These are phyloP conservation scores for Cebidichthys violaceus DNA, from an alignment of 2,113 vertebrate genomes.

Conservation along the genomic window DNA sequence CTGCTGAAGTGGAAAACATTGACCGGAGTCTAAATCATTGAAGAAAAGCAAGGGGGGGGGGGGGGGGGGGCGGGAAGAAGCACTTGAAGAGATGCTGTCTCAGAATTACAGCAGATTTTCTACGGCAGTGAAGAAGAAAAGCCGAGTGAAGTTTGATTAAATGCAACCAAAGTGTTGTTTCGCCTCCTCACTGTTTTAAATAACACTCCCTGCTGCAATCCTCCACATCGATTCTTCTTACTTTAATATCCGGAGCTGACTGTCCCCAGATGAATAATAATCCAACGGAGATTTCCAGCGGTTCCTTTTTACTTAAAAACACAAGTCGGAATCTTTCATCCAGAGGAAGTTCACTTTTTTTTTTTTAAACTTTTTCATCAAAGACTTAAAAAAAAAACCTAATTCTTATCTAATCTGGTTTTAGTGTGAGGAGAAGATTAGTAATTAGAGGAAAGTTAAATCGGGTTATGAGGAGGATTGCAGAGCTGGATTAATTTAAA, in stretches of 20 bases:
- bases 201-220: background rate
- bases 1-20: slow-evolving; percentile 66
- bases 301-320: background rate
- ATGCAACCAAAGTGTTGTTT: slow-evolving; percentile 5
- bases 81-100: slow-evolving; percentile 40
- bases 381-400: background rate
- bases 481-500: slow-evolving; percentile 42
- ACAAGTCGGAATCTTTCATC: slow-evolving; percentile 20
- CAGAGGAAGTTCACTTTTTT: slow-evolving; percentile 20
- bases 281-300: background rate
- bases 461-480: slow-evolving; percentile 23
- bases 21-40: slow-evolving; percentile 65
- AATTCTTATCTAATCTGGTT: slow-evolving; percentile 21
- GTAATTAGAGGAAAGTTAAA: slow-evolving; percentile 16
- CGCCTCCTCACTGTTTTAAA: background rate
- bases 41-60: slow-evolving; percentile 47
- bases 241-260: slow-evolving; percentile 10
- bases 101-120: slow-evolving; percentile 32
- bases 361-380: background rate
- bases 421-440: slow-evolving; percentile 21
- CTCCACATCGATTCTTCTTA: background rate
- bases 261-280: background rate
- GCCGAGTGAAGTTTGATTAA: background rate
- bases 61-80: too few relatives aligned
- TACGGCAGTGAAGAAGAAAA: background rate